Evolutionary conservation across 2,888 invertebrate genomes (phyloP).

Genomic region (Lutraria lutraria): DNA sequence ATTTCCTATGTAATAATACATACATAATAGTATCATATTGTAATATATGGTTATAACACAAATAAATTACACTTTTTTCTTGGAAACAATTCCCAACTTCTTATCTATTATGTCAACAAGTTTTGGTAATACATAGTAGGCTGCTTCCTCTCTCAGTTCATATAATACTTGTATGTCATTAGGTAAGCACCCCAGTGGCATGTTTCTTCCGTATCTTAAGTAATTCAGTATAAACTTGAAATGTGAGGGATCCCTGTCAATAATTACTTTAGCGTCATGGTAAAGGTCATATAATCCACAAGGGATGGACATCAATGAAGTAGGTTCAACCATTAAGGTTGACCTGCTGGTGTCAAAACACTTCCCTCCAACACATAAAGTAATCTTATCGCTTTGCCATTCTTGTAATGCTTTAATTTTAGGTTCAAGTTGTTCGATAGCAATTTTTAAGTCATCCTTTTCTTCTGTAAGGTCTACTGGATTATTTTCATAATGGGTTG

Average conservation of each 20-base stretch:
- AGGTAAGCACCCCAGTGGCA: neutral
- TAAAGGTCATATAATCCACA: neutral
- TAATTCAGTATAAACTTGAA: neutral
- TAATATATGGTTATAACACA: no score
- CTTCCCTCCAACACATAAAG: neutral
- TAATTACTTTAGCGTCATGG: neutral
- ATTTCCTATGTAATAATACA: no score
- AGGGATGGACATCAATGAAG: no score
- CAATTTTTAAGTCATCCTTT: no score
- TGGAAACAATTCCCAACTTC: no score
- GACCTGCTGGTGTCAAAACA: neutral
- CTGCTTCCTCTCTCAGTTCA: neutral
- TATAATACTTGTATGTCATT: neutral
- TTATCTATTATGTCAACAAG: neutral
- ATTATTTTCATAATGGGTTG: no score
- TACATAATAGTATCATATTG: no score
- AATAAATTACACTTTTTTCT: no score
- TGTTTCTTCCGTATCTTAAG: neutral
- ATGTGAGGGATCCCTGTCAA: neutral
- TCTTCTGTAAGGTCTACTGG: no score
- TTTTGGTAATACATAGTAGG: neutral
- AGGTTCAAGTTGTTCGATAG: neutral
- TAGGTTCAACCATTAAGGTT: neutral
- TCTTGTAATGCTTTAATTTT: neutral
- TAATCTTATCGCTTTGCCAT: neutral